phyloP scores from a whole-genome alignment of 2,888 invertebrate species.

The Meiosimyza decipiens region DNA sequence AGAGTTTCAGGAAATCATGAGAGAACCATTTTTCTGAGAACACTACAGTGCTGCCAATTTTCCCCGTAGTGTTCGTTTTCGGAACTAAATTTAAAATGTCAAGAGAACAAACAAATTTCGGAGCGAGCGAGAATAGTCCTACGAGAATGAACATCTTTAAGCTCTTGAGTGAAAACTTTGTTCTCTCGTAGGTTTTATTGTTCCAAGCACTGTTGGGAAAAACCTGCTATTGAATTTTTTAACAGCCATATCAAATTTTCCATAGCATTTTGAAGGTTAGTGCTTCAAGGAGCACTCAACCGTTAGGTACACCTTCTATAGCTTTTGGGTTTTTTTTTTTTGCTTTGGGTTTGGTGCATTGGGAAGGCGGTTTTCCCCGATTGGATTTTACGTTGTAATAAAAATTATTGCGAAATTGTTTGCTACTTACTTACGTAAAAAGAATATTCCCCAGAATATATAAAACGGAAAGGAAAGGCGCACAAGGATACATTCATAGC shows the following conservation, averaged over 20 bases:
- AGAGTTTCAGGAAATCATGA: not conserved
- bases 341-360: too few relatives aligned
- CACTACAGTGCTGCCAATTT: conserved; percentile 52
- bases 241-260: conserved; percentile 22
- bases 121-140: not conserved
- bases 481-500: not conserved
- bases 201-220: not conserved
- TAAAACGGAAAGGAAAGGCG: not conserved
- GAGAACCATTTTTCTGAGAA: not conserved
- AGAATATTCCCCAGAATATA: too few relatives aligned
- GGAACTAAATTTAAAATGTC: conserved; percentile 35
- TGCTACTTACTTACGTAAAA: not conserved
- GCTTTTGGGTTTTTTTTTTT: not conserved
- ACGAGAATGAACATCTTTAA: not conserved
- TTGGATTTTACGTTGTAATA: conserved; percentile 1
- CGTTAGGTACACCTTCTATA: conserved; percentile 1
- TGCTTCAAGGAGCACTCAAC: conserved; percentile 17
- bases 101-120: too few relatives aligned
- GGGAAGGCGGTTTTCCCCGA: not conserved
- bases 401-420: conserved; percentile 5
- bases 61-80: conserved; percentile 39
- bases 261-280: conserved; percentile 16
- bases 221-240: conserved; percentile 30
- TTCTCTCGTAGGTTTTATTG: conserved; percentile 3
- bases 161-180: conserved; percentile 49